These are phyloP conservation scores for Sinosuthora webbiana DNA, from an alignment of 2,113 vertebrate species.

Conservation along the genomic window DNA sequence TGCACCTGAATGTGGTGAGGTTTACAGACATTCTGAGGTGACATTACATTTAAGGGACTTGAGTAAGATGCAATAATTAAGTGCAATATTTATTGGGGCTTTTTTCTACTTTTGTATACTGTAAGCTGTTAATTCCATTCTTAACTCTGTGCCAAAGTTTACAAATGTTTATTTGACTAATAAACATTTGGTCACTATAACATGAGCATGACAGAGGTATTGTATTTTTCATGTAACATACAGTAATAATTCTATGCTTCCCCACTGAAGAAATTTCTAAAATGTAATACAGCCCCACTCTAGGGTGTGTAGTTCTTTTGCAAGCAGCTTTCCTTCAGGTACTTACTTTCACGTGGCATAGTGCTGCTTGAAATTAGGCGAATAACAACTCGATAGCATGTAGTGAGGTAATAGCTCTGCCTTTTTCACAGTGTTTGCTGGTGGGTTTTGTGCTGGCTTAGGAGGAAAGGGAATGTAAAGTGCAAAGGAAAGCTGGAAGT, in stretches of 20 bases:
- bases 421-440: not conserved
- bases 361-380: not conserved
- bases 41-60: not conserved
- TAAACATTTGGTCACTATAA: not conserved
- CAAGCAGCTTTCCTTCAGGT: not conserved
- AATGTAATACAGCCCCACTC: not conserved
- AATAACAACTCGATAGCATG: not conserved
- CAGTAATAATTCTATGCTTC: not conserved
- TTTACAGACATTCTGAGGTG: not conserved
- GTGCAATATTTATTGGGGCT: not conserved
- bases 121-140: not conserved
- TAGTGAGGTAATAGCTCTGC: not conserved
- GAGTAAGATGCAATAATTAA: not conserved
- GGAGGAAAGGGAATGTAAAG: not conserved
- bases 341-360: not conserved
- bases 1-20: not conserved
- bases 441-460: not conserved
- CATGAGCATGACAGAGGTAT: not conserved
- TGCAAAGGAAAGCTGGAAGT: not conserved
- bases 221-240: not conserved
- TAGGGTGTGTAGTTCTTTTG: not conserved
- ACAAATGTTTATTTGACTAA: not conserved
- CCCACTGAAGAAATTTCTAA: not conserved
- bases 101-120: not conserved
- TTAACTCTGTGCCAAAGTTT: not conserved